A percentile compares a stretch with the other conserved stretches of the same genome.
These are phyloP conservation scores for Telmatochromis sp. DNA, from an alignment of 2,113 vertebrate species.

Conservation along the genomic window DNA sequence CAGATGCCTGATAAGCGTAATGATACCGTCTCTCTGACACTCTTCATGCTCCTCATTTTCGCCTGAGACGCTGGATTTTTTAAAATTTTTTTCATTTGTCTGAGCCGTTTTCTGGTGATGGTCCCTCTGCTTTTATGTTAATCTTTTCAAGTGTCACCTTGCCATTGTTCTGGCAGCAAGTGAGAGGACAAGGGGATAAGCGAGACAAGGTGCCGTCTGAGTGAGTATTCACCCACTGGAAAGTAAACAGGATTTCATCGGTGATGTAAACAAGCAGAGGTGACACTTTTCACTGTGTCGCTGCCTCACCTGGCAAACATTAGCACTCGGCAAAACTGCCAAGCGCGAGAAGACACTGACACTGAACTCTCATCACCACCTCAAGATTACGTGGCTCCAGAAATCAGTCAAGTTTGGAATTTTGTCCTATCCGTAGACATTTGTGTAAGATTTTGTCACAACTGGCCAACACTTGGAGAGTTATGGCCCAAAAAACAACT, in stretches of 20 bases:
- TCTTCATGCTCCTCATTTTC: neutral
- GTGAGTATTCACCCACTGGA: neutral
- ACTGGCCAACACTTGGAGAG: neutral
- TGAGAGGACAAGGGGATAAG: constrained; percentile 3
- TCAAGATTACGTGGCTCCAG: neutral
- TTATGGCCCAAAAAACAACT: neutral
- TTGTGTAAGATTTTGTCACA: neutral
- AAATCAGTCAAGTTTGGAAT: neutral
- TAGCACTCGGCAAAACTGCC: neutral
- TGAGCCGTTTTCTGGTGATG: neutral
- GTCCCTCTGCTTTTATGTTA: neutral
- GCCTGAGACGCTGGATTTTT: neutral
- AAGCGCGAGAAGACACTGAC: neutral
- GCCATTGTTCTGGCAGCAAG: neutral
- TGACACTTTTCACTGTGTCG: neutral
- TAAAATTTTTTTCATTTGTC: neutral
- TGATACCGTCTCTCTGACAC: neutral
- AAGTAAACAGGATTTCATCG: constrained; percentile 6
- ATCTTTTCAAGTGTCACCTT: constrained; percentile 33
- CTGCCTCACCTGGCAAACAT: neutral
- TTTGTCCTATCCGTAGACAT: neutral
- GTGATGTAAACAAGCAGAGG: constrained; percentile 38
- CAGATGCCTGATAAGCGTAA: neutral
- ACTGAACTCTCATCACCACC: neutral
- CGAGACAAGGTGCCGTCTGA: neutral